A percentile compares a stretch with the other conserved stretches of the same genome.
Evolutionary conservation across 2,888 invertebrate genomes (phyloP).

Genomic region (Nomada lathburiana): DNA sequence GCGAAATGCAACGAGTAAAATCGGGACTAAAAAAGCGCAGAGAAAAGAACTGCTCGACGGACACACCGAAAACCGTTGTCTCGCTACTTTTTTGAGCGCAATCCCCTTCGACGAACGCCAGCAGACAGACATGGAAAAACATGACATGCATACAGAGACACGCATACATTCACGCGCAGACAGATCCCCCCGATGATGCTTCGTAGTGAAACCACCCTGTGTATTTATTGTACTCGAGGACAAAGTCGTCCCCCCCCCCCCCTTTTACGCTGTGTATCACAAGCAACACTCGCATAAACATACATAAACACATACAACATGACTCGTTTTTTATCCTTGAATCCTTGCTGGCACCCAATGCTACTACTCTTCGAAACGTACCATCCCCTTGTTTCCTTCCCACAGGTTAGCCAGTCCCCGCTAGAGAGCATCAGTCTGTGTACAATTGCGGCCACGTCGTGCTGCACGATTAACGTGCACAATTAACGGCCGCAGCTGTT

Average conservation of each 20-base stretch:
- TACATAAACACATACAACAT: background rate
- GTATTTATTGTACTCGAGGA: slow-evolving; percentile 69
- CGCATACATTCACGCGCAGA: background rate
- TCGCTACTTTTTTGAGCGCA: slow-evolving; percentile 50
- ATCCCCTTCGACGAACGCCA: slow-evolving; percentile 24
- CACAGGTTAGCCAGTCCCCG: slow-evolving; percentile 34
- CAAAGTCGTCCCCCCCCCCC: slow-evolving; percentile 42
- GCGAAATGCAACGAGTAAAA: slow-evolving; percentile 5
- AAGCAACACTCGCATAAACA: background rate
- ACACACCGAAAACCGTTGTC: slow-evolving; percentile 46
- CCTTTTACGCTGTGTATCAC: slow-evolving; percentile 56
- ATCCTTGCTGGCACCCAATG: slow-evolving; percentile 54
- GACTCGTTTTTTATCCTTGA: slow-evolving; percentile 48
- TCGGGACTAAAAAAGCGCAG: background rate
- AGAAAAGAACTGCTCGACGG: slow-evolving; percentile 19
- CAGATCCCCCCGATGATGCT: slow-evolving; percentile 45
- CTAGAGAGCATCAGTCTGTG: background rate
- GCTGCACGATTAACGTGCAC: background rate
- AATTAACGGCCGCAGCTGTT: slow-evolving; percentile 12
- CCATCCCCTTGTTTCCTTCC: slow-evolving; percentile 30
- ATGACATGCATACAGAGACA: background rate
- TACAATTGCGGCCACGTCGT: no score
- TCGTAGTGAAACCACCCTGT: slow-evolving; percentile 64
- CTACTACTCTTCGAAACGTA: slow-evolving; percentile 1
- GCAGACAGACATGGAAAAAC: background rate